Evolutionary conservation across 2,888 invertebrate species (phyloP).

Genomic region (Andrena bicolor): DNA sequence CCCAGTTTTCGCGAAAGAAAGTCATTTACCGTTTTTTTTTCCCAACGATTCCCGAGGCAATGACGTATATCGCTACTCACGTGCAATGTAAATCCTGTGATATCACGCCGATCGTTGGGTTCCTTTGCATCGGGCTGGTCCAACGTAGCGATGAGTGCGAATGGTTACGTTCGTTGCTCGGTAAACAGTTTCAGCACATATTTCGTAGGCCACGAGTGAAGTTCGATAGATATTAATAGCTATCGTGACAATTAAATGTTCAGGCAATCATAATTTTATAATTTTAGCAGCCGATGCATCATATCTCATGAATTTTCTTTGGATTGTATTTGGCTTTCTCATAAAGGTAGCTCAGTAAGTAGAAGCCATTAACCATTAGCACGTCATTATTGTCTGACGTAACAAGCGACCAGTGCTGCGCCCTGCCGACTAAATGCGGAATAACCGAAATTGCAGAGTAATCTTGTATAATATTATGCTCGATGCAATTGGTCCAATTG

Average conservation of each 20-base stretch:
- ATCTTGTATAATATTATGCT: conserved; percentile 38
- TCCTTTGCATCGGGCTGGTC: conserved; percentile 78
- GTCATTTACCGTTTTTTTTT: conserved; percentile 27
- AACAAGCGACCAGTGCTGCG: conserved; percentile 69
- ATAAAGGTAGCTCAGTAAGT: conserved; percentile 76
- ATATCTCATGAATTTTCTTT: conserved; percentile 88
- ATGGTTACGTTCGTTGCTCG: conserved; percentile 71
- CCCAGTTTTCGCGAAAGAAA: conserved; percentile 67
- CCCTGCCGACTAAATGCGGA: conserved; percentile 21
- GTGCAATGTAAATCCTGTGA: conserved; percentile 76
- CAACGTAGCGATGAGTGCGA: conserved; percentile 69
- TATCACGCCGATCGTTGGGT: conserved; percentile 72
- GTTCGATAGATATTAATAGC: conserved; percentile 67
- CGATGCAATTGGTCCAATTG: conserved; percentile 30
- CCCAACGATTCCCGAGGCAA: conserved; percentile 4
- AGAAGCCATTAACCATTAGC: conserved; percentile 79
- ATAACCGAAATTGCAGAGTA: conserved; percentile 29
- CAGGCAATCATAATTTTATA: conserved; percentile 86
- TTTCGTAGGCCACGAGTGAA: conserved; percentile 65
- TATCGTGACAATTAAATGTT: conserved; percentile 68
- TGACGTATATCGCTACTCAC: conserved; percentile 73
- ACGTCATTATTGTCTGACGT: conserved; percentile 74
- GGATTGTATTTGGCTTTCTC: conserved; percentile 81
- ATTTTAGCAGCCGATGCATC: conserved; percentile 87
- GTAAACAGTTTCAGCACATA: conserved; percentile 70